Evolutionary conservation across 1,140 invertebrate species (phyloP).

Genomic region (Akabosia matsudoensis): DNA sequence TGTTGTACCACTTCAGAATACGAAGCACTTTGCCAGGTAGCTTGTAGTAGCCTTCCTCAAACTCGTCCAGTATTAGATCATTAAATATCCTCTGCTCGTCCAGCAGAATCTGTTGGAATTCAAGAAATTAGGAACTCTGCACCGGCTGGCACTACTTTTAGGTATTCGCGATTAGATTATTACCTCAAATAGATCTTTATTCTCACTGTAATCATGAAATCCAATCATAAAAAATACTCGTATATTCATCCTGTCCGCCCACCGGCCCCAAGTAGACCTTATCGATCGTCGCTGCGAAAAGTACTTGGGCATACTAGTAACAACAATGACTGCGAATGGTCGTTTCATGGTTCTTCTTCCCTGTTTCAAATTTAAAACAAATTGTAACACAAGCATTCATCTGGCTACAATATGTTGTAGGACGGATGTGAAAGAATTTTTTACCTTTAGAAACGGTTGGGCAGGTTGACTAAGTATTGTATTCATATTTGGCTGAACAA

Average conservation of each 20-base stretch:
- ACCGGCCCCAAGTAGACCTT: conserved; percentile 33
- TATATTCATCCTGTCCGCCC: conserved; percentile 17
- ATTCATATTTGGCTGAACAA: conserved; percentile 21
- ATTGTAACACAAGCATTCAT: too few species aligned
- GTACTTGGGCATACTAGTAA: conserved; percentile 22
- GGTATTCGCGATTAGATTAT: neutral
- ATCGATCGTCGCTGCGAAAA: conserved; percentile 3
- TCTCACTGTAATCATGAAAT: neutral
- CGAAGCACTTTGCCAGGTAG: neutral
- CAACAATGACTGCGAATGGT: conserved; percentile 31
- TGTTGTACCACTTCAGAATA: conserved; percentile 11
- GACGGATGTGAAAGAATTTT: neutral
- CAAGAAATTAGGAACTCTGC: neutral
- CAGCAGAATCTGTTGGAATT: neutral
- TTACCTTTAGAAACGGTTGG: conserved; percentile 16
- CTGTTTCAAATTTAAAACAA: neutral
- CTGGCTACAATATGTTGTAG: too few species aligned
- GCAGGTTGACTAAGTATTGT: conserved; percentile 18
- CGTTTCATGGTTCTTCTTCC: neutral
- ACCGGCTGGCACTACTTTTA: too few species aligned
- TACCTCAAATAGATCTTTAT: neutral
- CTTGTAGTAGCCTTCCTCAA: conserved; percentile 20
- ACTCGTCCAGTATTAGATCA: neutral
- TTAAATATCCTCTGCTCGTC: neutral
- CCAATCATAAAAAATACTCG: conserved; percentile 36